Percentiles rank a stretch among this genome's conserved stretches.
Conservation (phyloP, 2,888 invertebrate species). For the Lasioglossum lativentre region DNA sequence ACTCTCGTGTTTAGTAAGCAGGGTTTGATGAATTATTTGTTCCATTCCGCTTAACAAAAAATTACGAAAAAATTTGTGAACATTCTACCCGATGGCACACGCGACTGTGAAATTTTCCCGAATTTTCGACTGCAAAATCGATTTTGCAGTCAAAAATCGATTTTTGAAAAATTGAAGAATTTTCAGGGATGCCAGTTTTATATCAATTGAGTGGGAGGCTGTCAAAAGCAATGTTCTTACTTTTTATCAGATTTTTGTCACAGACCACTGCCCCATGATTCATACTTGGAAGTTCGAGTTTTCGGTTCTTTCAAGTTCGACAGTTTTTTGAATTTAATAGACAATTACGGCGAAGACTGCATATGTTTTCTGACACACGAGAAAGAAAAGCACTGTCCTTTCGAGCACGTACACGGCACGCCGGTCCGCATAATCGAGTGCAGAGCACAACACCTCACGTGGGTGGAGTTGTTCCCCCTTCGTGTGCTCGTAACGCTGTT, state of each 20-base stretch:
- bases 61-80: neutral
- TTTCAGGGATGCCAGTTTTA: too few species aligned
- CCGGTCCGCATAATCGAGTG: constrained; percentile 43
- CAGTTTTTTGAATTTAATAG: neutral
- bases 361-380: constrained; percentile 20
- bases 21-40: too few species aligned
- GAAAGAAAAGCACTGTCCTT: constrained; percentile 46
- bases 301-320: neutral
- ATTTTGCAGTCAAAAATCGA: too few species aligned
- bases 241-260: too few species aligned
- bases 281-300: neutral
- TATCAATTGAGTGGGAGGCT: too few species aligned
- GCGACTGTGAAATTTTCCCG: too few species aligned
- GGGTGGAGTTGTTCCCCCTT: constrained; percentile 62
- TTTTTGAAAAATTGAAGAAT: too few species aligned
- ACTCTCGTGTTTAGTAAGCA: too few species aligned
- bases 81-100: too few species aligned
- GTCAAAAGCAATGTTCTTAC: too few species aligned
- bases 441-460: constrained; percentile 41
- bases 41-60: neutral
- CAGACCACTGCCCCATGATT: too few species aligned
- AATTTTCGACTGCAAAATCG: too few species aligned
- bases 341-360: constrained; percentile 5
- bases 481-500: constrained; percentile 42
- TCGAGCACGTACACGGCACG: constrained; percentile 24